Percentiles rank a stretch among this genome's conserved stretches.
These are phyloP conservation scores for Stegodyphus mimosarum DNA, from an alignment of 1,140 invertebrate species.

Conservation along the genomic window DNA sequence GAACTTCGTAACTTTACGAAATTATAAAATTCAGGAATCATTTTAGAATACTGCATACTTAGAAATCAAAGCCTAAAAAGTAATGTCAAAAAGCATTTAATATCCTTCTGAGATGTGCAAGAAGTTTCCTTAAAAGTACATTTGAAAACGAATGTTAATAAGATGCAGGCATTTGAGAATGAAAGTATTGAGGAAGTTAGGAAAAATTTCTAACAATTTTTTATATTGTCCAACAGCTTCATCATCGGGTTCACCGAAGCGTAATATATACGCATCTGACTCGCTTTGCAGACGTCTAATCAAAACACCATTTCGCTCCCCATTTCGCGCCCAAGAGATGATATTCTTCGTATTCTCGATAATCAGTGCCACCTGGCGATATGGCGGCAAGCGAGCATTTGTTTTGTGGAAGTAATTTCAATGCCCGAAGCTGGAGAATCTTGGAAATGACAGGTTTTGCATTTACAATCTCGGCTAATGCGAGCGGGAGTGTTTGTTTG, in stretches of 20 bases:
- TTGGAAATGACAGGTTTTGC: slow-evolving; percentile 26
- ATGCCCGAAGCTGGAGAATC: background rate
- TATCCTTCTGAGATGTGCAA: no score
- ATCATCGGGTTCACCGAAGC: background rate
- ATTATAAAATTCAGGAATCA: no score
- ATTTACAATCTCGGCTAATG: slow-evolving; percentile 29
- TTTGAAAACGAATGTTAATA: no score
- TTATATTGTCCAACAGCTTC: slow-evolving; percentile 2
- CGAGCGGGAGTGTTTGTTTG: slow-evolving; percentile 16
- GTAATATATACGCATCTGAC: background rate
- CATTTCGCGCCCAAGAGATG: slow-evolving; percentile 9
- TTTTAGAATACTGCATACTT: no score
- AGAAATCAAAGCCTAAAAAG: no score
- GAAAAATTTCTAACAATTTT: slow-evolving; percentile 3
- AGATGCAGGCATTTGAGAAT: no score
- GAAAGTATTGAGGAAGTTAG: no score
- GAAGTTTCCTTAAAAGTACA: no score
- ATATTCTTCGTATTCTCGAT: background rate
- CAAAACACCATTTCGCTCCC: slow-evolving; percentile 22
- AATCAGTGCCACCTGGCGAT: slow-evolving; percentile 20
- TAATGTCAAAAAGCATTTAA: no score
- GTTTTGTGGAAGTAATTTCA: slow-evolving; percentile 3
- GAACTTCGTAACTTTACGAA: no score
- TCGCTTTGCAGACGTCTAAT: slow-evolving; percentile 11
- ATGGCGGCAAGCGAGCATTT: slow-evolving; percentile 21